Evolutionary conservation across 2,888 invertebrate genomes (phyloP), one percentile per base, ranked within the genome.

Genomic region (Morpho achilles): DNA sequence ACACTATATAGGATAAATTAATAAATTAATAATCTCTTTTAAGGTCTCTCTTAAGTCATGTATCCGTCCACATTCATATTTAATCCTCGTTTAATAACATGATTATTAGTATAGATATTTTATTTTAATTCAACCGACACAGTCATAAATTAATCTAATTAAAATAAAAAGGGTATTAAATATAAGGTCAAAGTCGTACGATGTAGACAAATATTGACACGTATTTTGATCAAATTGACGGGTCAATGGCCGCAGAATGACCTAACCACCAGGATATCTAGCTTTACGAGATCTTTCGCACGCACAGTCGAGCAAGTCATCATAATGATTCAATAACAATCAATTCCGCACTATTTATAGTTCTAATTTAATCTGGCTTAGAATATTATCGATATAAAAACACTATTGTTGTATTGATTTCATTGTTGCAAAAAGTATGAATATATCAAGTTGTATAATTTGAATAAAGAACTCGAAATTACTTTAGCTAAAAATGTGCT

Each of bases 241-340:
- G 75, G 81, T 79, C 77, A 74, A 69, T 64, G 69, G 70, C 67
- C 67, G 69, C 61, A 57, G 61, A 60, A 71, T 78, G 78, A 77
- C 77, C 79, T 74, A 75, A 72, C 68, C 76, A 77, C 68, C 76
- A 78, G 77, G 79, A 80, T 77, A 79, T 77, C 76, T 71, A 70
- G 61, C 61, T 64, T 59, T 69, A 63, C 75, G 70, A 75, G 72
- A 78, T 76, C 70, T 74, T 79, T 81, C 77, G 76, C 79, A 77
- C 77, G 80, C 75, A 75, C 69, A 70, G 73, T 71, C 71, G 63
- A 71, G 71, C 74, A 70, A 78, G 75, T 76, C 76, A 76, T 71
- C 70, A 71, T 64, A 74, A 69, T 73, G 78, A 77, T 71, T 75
- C 59, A 59, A 63, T 63, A 61, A 54, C 16, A 56, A 63, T 56